Evolutionary conservation across 92 coral and sea anemone species (phyloP).

Genomic region (Zoanthus gigantus): DNA sequence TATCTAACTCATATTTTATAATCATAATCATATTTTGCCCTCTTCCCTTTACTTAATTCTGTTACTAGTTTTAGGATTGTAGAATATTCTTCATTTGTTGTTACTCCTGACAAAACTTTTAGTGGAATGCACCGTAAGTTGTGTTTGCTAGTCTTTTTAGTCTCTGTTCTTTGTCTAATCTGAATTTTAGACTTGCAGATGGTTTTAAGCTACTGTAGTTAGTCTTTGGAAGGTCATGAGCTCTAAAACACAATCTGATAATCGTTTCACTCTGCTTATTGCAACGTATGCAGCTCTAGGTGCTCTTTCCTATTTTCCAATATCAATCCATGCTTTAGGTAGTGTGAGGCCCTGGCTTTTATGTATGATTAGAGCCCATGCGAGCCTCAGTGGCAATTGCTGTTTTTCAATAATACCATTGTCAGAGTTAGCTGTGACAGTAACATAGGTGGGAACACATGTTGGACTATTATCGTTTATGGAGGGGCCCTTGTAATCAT

Average conservation of each 20-base stretch:
- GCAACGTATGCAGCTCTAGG: slow-evolving; percentile 28
- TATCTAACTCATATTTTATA: no score
- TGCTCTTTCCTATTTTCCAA: slow-evolving; percentile 20
- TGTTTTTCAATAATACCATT: slow-evolving; percentile 33
- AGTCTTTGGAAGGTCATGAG: slow-evolving; percentile 32
- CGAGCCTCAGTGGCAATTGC: slow-evolving; percentile 22
- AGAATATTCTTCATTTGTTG: no score
- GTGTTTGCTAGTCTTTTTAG: slow-evolving; percentile 33
- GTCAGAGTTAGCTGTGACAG: slow-evolving; percentile 26
- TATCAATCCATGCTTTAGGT: background rate
- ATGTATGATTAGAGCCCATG: slow-evolving; percentile 27
- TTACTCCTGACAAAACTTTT: no score
- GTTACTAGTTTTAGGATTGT: no score
- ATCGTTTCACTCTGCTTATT: slow-evolving; percentile 12
- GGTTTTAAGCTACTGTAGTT: slow-evolving; percentile 16
- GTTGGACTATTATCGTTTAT: background rate
- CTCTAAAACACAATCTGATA: slow-evolving; percentile 22
- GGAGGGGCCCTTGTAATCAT: slow-evolving; percentile 45
- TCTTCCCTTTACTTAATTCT: no score
- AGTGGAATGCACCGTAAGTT: background rate
- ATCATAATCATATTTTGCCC: no score
- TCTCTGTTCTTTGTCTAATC: slow-evolving; percentile 40
- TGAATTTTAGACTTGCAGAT: slow-evolving; percentile 45
- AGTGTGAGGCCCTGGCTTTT: slow-evolving; percentile 22
- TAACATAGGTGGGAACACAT: slow-evolving; percentile 17